Evolutionary conservation across 2,888 invertebrate species (phyloP), one percentile per base, ranked within the genome.

Genomic region (Standfussiana lucernea): DNA sequence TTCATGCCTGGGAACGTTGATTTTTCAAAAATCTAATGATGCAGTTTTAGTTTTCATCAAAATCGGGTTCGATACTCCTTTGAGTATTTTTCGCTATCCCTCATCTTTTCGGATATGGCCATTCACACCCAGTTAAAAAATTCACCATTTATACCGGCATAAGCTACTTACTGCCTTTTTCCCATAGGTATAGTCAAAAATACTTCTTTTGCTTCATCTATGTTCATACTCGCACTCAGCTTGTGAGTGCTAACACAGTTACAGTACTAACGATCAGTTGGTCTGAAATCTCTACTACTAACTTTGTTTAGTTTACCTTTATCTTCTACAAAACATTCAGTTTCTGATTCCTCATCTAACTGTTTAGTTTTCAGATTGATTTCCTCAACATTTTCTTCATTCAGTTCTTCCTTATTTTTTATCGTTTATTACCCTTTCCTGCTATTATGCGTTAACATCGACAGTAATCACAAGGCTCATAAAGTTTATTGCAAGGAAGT

Each of bases 401-500:
- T 77, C 40, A 4, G n/a, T 42, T 53, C 47, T 61, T 64, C 35
- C 67, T 50, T 50, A 13, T 62, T 8, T 59, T 72, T 59, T n/a
- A 72, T 53, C 18, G 59, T 73, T 69, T 79, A 84, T 74, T 77
- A 80, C 70, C 50, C 53, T 68, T 80, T 77, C 77, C 62, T 74
- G 71, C 42, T 53, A 70, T 56, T 73, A 80, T 28, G 13, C 28
- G n/a, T 80, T 61, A 71, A 72, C 73, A 50, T 64, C 53, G 28
- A 47, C 64, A 56, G 70, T 53, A 84, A 77, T 84, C 70, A 71
- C 61, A 65, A 47, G 68, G 37, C 47, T 59, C 77, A 72, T 80
- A 83, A 80, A 84, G 2, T 83, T 83, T 84, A 83, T 62, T 64
- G 67, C 85, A 42, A 56, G 77, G 71, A 84, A 83, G 56, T 80